A percentile compares a stretch with the other conserved stretches of the same genome.
These are phyloP conservation scores for Rhinopomastus cyanomelas DNA, from an alignment of 2,113 vertebrate genomes.

Conservation along the genomic window DNA sequence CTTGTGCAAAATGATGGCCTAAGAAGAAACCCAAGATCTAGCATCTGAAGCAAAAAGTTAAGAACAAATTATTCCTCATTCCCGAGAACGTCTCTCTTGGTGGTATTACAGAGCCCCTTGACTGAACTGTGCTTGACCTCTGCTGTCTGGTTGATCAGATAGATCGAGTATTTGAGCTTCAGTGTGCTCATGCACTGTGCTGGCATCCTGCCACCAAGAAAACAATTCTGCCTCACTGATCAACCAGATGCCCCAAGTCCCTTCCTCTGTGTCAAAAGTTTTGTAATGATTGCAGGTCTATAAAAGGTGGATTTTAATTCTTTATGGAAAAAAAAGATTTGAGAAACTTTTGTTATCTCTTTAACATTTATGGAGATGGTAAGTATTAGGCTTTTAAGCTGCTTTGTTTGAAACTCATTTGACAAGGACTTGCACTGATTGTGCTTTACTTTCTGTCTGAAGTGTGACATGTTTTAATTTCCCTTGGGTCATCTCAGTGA, in stretches of 20 bases:
- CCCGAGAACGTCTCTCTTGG: not conserved
- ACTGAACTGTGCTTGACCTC: not conserved
- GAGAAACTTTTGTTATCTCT: not conserved
- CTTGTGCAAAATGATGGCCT: not conserved
- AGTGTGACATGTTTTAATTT: constrained; percentile 56
- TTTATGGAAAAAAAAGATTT: not conserved
- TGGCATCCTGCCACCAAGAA: not conserved
- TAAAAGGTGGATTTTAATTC: not conserved
- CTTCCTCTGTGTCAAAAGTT: not conserved
- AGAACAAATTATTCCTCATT: not conserved
- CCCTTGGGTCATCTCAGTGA: constrained; percentile 8
- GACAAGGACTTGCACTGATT: constrained; percentile 53
- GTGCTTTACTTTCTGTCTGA: constrained; percentile 55
- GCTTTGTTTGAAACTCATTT: constrained; percentile 62
- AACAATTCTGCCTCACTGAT: not conserved
- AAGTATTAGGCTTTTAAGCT: constrained; percentile 55
- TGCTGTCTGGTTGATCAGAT: not conserved
- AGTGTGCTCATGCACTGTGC: not conserved
- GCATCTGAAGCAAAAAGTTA: not conserved
- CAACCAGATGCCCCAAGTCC: not conserved
- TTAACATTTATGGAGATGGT: constrained; percentile 41
- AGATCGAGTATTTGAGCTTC: not conserved
- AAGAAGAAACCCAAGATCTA: not conserved
- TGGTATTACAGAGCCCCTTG: not conserved
- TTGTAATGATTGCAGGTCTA: not conserved